These are phyloP conservation scores for Scomberomorus guttatus DNA, from an alignment of 2,797 vertebrate species.

Conservation along the genomic window DNA sequence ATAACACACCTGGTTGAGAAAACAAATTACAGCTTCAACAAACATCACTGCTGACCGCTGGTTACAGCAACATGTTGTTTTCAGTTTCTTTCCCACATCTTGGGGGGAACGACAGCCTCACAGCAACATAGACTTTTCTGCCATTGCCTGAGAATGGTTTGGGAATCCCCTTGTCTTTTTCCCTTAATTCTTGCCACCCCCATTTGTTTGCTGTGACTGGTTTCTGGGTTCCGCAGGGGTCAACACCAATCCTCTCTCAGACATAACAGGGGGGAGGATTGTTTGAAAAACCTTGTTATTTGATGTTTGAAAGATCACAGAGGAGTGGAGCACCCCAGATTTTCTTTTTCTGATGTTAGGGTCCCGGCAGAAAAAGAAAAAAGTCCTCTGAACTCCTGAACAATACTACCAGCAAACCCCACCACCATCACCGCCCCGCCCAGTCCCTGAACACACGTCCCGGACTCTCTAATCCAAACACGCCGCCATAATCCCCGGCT, in stretches of 20 bases:
- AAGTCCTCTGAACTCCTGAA: conserved; percentile 70
- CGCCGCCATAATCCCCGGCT: conserved; percentile 77
- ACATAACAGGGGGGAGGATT: conserved; percentile 73
- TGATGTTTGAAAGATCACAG: conserved; percentile 78
- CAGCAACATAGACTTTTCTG: conserved; percentile 10
- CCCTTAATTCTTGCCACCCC: conserved; percentile 46
- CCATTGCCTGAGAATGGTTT: conserved; percentile 24
- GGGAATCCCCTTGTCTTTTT: conserved; percentile 64
- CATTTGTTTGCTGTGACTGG: conserved; percentile 54
- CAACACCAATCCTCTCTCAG: conserved; percentile 59
- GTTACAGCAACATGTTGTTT: conserved; percentile 52
- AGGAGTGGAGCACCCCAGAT: conserved; percentile 59
- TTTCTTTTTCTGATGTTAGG: conserved; percentile 62
- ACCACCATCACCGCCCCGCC: conserved; percentile 23
- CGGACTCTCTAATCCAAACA: conserved; percentile 80
- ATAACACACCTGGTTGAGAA: conserved; percentile 64
- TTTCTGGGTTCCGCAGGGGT: conserved; percentile 60
- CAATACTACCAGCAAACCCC: conserved; percentile 59
- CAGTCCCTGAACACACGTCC: conserved; percentile 62
- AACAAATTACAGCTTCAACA: neutral
- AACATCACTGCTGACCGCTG: conserved; percentile 56
- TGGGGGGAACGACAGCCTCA: conserved; percentile 18
- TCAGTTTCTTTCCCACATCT: conserved; percentile 17
- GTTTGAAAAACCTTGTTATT: conserved; percentile 57
- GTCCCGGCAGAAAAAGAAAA: conserved; percentile 36